Evolutionary conservation across 2,113 vertebrate genomes (phyloP), one percentile per base, ranked within the genome.

Genomic region (Columbina picui): DNA sequence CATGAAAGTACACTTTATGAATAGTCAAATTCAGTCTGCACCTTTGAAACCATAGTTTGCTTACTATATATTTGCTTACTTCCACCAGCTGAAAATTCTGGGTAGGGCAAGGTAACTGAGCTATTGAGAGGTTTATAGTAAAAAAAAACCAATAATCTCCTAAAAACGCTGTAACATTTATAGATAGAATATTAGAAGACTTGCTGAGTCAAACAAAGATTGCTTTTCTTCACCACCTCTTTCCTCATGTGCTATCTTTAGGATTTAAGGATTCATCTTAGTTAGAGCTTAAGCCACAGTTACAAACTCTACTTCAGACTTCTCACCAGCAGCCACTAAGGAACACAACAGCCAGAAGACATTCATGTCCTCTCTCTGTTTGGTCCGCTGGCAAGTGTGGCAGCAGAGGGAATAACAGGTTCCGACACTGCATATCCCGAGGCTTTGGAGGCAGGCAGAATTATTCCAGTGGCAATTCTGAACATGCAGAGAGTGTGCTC

Each of bases 301-400:
- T 5, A 25, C n/a, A 81, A 39, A 61, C 34, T 27, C 2, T 0
- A 36, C 49, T 50, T 50, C 30, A 50, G 56, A 38, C 18, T 55
- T 41, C 45, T 30, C 17, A 41, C 0, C 21, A 76, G 19, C 55
- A 50, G 32, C 13, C 9, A 4, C 7, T 32, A n/a, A 25, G 5
- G 6, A 64, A 56, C 10, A 50, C 9, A 20, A 23, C 15, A 8
- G 10, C 16, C 27, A 22, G 41, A n/a, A n/a, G 23, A 47, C 56
- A 56, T 2, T 1, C 2, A 25, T n/a, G 27, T 21, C 49, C 32
- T 32, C 39, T 60, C 52, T 23, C 25, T 21, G 39, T 39, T 17
- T n/a, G 22, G 10, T 34, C 29, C 13, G 15, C 41, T 14, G 14
- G 27, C 27, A 36, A 30, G 11, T 0, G 1, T 1, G 7, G 43